These are phyloP conservation scores for Ochropacha duplaris DNA, from an alignment of 2,888 invertebrate species.

Conservation along the genomic window DNA sequence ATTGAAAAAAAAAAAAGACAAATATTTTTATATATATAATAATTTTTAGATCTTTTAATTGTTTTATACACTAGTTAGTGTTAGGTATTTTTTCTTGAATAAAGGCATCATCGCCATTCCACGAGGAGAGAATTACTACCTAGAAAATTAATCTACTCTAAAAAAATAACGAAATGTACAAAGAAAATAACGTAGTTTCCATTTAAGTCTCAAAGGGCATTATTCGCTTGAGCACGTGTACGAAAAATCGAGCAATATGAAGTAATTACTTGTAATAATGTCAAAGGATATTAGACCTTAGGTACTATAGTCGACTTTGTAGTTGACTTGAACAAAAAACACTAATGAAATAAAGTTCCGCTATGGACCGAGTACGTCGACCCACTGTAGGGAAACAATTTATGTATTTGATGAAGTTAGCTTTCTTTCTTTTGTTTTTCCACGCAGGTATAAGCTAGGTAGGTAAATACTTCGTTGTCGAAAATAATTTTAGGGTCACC, in stretches of 20 bases:
- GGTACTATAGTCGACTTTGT: slow-evolving; percentile 13
- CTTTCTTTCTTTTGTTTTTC: neutral
- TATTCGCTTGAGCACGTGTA: slow-evolving; percentile 23
- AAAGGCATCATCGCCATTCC: too few relatives aligned
- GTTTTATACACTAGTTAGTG: too few relatives aligned
- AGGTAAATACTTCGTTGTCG: neutral
- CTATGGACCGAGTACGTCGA: slow-evolving; percentile 6
- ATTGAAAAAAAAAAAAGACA: too few relatives aligned
- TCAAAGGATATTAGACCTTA: slow-evolving; percentile 26
- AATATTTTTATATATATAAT: too few relatives aligned
- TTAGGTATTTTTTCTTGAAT: too few relatives aligned
- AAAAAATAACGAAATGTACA: neutral
- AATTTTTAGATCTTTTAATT: too few relatives aligned
- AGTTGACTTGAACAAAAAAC: slow-evolving; percentile 8
- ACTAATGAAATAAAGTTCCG: slow-evolving; percentile 16
- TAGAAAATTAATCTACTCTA: too few relatives aligned
- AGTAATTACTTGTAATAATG: slow-evolving; percentile 27
- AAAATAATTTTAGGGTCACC: neutral
- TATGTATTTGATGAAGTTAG: slow-evolving; percentile 7
- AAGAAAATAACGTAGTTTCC: neutral
- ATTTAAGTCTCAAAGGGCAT: slow-evolving; percentile 16
- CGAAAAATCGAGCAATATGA: slow-evolving; percentile 23
- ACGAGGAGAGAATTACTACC: too few relatives aligned
- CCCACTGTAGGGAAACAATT: slow-evolving; percentile 4
- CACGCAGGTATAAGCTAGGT: neutral